Base-by-base conservation (phyloP, 2,797 vertebrate genomes). In the Darevskia nairensis region DNA sequence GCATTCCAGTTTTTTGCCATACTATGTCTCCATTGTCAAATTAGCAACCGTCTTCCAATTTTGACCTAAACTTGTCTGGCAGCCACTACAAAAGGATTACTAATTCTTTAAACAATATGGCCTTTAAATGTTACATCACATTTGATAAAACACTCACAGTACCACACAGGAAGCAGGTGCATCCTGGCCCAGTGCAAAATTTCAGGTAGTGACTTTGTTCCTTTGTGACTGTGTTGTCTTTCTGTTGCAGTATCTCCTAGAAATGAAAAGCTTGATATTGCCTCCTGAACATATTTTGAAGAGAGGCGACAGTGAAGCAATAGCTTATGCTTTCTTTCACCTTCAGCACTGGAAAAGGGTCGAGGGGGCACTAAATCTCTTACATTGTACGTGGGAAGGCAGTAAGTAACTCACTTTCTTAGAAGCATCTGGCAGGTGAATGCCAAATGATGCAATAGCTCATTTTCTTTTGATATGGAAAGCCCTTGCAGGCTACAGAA, bases 181-280 rank as follows among this genome's bases (percentile, higher is more conserved):
- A 90, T 91, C 74, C 79, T 2, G 91, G 39, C 85, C 74, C 64
- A 5, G 23, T 91, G 79, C 9, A 89, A 89, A 94, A 90, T 72
- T 93, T 46, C 81, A 92, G 76, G 89, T 91, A 90, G 76, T 27
- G 91, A 92, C 66, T 87, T 39, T 89, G 1, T 2, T 39, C 93
- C 90, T 90, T 94, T 89, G 94, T 82, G 92, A 95, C 25, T 89
- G 50, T 95, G 89, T 84, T 96, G 66, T 35, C 92, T 95, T 96
- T 96, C 91, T 93, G 89, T 96, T 96, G 75, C 97, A 99, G 98
- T 99, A 99, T 94, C 97, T 99, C 93, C 98, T 99, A 98, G 99
- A 99, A 98, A 99, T 99, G 98, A 99, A 99, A 97, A 99, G 99
- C 96, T 97, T 99, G 97, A 99, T 99, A 95, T 97, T 99, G 90